Percentiles rank a stretch among this genome's conserved stretches.
Conservation (phyloP, 2,797 vertebrate species). For the Chiroxiphia lanceolata region DNA sequence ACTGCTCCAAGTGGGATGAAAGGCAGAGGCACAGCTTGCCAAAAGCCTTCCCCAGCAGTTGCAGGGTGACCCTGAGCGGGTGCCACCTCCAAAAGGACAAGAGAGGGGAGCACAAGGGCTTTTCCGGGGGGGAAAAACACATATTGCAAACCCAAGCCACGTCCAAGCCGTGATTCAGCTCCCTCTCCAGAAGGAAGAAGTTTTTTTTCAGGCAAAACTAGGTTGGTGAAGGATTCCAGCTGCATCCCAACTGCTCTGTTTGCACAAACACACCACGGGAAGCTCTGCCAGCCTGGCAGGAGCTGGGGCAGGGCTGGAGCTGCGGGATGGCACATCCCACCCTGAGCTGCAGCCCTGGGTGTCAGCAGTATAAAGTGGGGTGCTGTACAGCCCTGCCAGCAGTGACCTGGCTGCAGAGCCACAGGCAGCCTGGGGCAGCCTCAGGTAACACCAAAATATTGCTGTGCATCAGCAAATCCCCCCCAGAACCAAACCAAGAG, state of each 20-base stretch:
- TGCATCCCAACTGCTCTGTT: background rate
- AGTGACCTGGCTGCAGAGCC: background rate
- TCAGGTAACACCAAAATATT: background rate
- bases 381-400: background rate
- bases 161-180: background rate
- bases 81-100: background rate
- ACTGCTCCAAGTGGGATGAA: background rate
- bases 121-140: background rate
- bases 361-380: background rate
- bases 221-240: background rate
- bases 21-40: background rate
- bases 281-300: background rate
- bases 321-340: background rate
- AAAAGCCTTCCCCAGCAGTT: background rate
- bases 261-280: background rate
- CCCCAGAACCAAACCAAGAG: background rate
- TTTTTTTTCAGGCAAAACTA: background rate
- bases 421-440: background rate
- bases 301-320: background rate
- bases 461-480: background rate
- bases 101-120: background rate
- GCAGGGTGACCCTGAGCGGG: background rate
- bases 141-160: background rate
- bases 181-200: background rate
- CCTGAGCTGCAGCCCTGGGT: background rate